Percentiles rank a stretch among this genome's conserved stretches.
Evolutionary conservation across 2,113 vertebrate genomes (phyloP).

Genomic region (Stigmatopora nigra): DNA sequence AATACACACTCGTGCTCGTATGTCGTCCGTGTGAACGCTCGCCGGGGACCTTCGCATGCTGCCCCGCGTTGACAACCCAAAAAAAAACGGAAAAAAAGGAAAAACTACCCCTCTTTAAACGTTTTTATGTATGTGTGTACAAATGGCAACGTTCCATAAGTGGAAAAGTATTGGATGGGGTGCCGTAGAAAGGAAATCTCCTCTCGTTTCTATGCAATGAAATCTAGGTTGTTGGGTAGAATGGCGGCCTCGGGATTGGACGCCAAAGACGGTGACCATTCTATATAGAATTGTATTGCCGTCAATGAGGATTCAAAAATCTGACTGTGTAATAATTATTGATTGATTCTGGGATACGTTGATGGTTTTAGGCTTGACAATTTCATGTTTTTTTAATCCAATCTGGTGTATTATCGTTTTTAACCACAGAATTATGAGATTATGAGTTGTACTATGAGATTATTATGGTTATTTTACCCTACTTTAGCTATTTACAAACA

Average conservation of each 20-base stretch:
- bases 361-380: no score
- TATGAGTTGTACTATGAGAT: no score
- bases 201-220: slow-evolving; percentile 98
- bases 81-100: neutral
- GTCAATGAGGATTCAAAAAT: no score
- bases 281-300: no score
- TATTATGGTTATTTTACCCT: no score
- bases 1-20: slow-evolving; percentile 57
- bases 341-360: no score
- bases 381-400: no score
- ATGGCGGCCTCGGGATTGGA: neutral
- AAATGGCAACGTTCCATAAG: slow-evolving; percentile 56
- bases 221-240: slow-evolving; percentile 67
- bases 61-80: slow-evolving; percentile 28
- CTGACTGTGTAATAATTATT: no score
- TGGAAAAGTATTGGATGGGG: slow-evolving; percentile 36
- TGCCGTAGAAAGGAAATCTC: slow-evolving; percentile 62
- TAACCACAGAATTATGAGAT: no score
- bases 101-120: slow-evolving; percentile 58
- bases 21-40: slow-evolving; percentile 62
- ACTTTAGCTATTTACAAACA: no score
- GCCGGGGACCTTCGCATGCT: slow-evolving; percentile 70
- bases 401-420: no score
- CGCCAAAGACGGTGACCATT: no score
- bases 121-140: slow-evolving; percentile 63